Conservation (phyloP, 1,140 invertebrate genomes). For the Oscheius sp. region DNA sequence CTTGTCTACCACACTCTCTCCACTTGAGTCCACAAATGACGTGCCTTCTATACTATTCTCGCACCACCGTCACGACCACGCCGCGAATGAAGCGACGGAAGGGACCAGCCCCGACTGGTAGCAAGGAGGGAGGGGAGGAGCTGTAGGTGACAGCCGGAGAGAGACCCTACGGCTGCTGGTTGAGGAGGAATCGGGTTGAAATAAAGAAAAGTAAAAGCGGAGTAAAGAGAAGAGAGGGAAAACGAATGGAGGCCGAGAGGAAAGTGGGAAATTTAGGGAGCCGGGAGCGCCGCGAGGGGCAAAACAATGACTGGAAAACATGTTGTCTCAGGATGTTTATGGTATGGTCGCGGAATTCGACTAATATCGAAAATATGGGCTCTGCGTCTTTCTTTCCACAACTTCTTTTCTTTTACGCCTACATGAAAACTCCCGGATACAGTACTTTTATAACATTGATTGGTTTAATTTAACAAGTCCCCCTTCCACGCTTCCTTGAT, state of each 20-base stretch:
- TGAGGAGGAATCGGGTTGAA: neutral
- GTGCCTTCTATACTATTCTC: neutral
- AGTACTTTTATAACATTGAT: no score
- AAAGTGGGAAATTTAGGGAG: no score
- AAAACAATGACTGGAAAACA: constrained; percentile 6
- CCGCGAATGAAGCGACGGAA: neutral
- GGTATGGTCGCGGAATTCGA: constrained; percentile 4
- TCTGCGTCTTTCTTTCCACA: neutral
- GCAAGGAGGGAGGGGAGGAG: neutral
- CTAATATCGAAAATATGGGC: neutral
- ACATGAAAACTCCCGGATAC: no score
- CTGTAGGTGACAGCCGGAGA: neutral
- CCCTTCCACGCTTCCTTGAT: no score
- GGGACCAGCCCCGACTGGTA: neutral
- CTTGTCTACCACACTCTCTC: neutral
- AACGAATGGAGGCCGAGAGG: no score
- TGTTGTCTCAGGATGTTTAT: constrained; percentile 5
- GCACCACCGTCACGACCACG: neutral
- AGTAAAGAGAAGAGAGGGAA: neutral
- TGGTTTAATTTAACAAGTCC: no score
- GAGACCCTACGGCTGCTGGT: no score
- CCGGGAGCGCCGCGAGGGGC: no score
- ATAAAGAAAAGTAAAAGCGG: neutral
- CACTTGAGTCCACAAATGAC: neutral
- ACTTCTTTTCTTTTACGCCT: no score